Evolutionary conservation across 2,113 vertebrate species (phyloP).

Genomic region (Hippoglossus stenolepis): DNA sequence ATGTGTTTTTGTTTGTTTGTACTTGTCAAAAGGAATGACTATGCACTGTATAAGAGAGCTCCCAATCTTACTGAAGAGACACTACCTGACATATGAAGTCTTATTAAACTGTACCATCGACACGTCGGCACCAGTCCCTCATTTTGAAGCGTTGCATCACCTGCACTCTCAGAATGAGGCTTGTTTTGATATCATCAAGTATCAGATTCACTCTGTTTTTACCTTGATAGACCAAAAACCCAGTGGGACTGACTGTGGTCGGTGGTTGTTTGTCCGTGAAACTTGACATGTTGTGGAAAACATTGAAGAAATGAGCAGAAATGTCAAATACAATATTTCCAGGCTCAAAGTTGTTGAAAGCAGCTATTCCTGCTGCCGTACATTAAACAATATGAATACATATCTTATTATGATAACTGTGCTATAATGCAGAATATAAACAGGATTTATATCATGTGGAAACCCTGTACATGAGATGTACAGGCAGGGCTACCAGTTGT

Average conservation of each 20-base stretch:
- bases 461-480: constrained; percentile 12
- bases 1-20: constrained; percentile 18
- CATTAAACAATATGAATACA: constrained; percentile 6
- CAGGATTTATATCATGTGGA: constrained; percentile 10
- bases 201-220: constrained; percentile 31
- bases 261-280: constrained; percentile 31
- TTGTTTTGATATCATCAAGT: constrained; percentile 25
- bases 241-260: constrained; percentile 13
- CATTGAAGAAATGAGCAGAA: neutral
- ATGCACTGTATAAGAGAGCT: constrained; percentile 69
- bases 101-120: constrained; percentile 43
- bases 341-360: constrained; percentile 1
- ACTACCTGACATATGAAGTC: constrained; percentile 51
- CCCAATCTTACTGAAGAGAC: constrained; percentile 51
- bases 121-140: constrained; percentile 47
- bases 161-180: constrained; percentile 51
- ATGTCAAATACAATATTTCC: neutral
- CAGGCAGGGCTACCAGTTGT: constrained; percentile 2
- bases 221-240: constrained; percentile 60
- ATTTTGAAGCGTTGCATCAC: constrained; percentile 44
- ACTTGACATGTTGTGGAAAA: constrained; percentile 13
- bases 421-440: constrained; percentile 13
- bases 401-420: constrained; percentile 1
- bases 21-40: constrained; percentile 68
- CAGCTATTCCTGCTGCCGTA: neutral